These are phyloP conservation scores for Microtus richardsoni DNA, from an alignment of 2,113 vertebrate species.

Conservation along the genomic window DNA sequence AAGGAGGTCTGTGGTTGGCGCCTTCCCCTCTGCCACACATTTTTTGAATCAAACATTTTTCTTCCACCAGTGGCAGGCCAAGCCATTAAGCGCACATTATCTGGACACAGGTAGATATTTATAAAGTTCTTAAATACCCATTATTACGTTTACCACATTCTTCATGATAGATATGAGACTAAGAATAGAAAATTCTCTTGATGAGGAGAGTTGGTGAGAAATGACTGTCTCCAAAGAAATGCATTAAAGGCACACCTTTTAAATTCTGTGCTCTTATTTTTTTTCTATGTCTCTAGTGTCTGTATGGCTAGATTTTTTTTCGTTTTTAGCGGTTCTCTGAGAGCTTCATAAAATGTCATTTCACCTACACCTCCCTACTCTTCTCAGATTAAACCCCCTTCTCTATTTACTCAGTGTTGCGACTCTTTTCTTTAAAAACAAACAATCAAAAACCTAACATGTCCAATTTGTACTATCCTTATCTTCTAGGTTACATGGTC, in stretches of 20 bases:
- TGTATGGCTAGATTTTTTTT: not conserved
- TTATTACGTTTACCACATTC: constrained; percentile 57
- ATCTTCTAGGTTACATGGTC: not conserved
- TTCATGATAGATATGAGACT: constrained; percentile 41
- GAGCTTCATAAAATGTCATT: not conserved
- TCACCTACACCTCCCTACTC: not conserved
- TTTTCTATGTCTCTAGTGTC: not conserved
- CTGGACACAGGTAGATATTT: constrained; percentile 38
- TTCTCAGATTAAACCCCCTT: not conserved
- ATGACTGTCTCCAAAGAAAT: constrained; percentile 5
- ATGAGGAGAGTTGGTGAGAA: not conserved
- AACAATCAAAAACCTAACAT: not conserved
- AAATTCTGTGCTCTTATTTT: not conserved
- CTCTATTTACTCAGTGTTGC: not conserved
- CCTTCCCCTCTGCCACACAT: not conserved
- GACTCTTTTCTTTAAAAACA: not conserved
- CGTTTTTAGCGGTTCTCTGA: not conserved
- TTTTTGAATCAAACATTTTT: constrained; percentile 48
- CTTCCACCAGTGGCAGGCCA: not conserved
- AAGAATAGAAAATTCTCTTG: constrained; percentile 49
- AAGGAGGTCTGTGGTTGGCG: not conserved
- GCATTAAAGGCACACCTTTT: not conserved
- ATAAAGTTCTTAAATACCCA: constrained; percentile 63
- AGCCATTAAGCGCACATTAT: constrained; percentile 62
- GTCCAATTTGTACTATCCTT: not conserved